Evolutionary conservation across 2,113 vertebrate genomes (phyloP), one percentile per base, ranked within the genome.

Genomic region (Opisthocomus hoazin): DNA sequence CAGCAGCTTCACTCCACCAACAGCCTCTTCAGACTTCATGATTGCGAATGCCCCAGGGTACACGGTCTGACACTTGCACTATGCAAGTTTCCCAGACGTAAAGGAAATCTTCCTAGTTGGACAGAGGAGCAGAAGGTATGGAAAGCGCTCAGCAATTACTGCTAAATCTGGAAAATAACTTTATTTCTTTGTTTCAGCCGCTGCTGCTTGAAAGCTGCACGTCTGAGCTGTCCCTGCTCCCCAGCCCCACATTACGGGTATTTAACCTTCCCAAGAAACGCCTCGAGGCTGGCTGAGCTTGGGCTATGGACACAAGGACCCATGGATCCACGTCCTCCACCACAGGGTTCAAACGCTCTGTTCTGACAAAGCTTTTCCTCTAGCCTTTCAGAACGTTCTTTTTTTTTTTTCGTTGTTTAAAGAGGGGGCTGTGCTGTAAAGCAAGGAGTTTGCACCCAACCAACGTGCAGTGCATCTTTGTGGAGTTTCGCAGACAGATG

Each of bases 381-480:
- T 41, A 0, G 2, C 9, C 50, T n/a, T 45, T 46, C 3, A 17
- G 39, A 65, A 8, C 36, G 9, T 23, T 3, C 4, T 37, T 5
- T 26, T 11, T 19, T 5, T 22, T 53, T 63, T 41, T 37, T 57
- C 6, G 29, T 34, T 50, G 11, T 26, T 54, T 58, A 10, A 50
- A 45, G 65, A 37, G 70, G 2, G 2, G 46, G 57, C 51, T 89
- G 66, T 57, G 53, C 76, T 57, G 50, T 6, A 7, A 57, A 37
- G 41, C 0, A 1, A 71, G 0, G 8, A 11, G 45, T 27, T n/a
- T 69, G 58, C 1, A 0, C 58, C 12, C 1, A 0, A 24, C 48
- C 12, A 3, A 48, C 6, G 4, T 29, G 36, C 2, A 0, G 65
- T 4, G 39, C 26, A 37, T 29, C 78, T 74, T 4, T 2, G 0